Percentiles rank a stretch among this genome's conserved stretches.
Conservation (phyloP, 2,797 vertebrate species). For the Champsocephalus esox region DNA sequence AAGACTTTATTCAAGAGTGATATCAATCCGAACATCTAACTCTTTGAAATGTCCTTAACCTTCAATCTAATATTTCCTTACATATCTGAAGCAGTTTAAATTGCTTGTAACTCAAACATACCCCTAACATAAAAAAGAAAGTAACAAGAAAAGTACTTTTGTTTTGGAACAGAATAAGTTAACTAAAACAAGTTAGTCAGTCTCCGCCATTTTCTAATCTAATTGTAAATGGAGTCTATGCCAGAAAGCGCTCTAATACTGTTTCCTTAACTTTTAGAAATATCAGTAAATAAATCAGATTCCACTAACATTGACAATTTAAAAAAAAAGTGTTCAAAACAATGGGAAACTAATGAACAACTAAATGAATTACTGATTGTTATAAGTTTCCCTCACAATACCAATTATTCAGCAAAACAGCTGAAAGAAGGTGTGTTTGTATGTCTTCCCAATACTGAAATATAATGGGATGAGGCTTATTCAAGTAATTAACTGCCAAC, state of each 20-base stretch:
- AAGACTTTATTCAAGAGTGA: too few relatives aligned
- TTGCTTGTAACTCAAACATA: not conserved
- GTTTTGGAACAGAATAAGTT: not conserved
- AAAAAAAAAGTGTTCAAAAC: conserved; percentile 7
- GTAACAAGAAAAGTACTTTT: too few relatives aligned
- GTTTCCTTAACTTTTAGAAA: not conserved
- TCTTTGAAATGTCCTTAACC: too few relatives aligned
- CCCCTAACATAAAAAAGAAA: not conserved
- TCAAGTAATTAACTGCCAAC: conserved; percentile 6
- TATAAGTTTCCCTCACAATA: conserved; percentile 40
- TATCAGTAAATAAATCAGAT: conserved; percentile 18
- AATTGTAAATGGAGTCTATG: not conserved
- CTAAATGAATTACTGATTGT: conserved; percentile 47
- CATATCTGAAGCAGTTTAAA: too few relatives aligned
- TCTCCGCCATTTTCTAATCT: not conserved
- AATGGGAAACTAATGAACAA: conserved; percentile 47
- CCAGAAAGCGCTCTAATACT: conserved; percentile 1
- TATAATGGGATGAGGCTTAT: conserved; percentile 37
- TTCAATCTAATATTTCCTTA: too few relatives aligned
- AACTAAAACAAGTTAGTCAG: not conserved
- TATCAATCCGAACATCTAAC: too few relatives aligned
- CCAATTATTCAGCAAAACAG: conserved; percentile 13
- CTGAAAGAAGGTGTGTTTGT: not conserved
- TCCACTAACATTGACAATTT: not conserved
- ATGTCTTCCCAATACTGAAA: conserved; percentile 23